Conservation (phyloP, 2,113 vertebrate genomes). For the Xiphophorus maculatus region DNA sequence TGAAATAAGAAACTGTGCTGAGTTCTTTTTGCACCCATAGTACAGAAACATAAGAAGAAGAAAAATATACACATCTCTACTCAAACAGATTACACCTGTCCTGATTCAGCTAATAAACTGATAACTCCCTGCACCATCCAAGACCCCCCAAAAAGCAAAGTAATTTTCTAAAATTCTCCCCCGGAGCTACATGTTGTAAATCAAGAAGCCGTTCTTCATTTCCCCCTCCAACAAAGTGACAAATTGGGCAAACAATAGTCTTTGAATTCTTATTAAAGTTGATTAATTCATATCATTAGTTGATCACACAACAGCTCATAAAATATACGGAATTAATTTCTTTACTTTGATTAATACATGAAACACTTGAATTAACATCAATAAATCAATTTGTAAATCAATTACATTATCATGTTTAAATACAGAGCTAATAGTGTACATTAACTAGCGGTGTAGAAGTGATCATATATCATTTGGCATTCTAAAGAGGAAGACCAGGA, state of each 20-base stretch:
- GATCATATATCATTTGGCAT: constrained; percentile 74
- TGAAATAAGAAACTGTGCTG: background rate
- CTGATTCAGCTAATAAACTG: background rate
- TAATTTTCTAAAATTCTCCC: constrained; percentile 48
- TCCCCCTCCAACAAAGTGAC: constrained; percentile 79
- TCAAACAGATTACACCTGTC: constrained; percentile 4
- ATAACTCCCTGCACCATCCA: constrained; percentile 1
- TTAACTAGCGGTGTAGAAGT: constrained; percentile 71
- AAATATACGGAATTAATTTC: constrained; percentile 82
- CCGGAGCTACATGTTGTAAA: constrained; percentile 73
- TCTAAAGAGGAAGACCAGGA: constrained; percentile 62
- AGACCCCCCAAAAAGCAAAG: constrained; percentile 24
- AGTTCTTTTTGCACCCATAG: background rate
- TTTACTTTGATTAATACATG: constrained; percentile 79
- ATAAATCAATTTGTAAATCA: constrained; percentile 87
- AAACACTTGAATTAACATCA: constrained; percentile 85
- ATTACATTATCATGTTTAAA: constrained; percentile 83
- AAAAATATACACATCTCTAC: background rate
- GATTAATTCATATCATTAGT: constrained; percentile 87
- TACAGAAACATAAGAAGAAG: background rate
- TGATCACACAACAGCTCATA: constrained; percentile 80
- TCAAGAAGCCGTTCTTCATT: constrained; percentile 79
- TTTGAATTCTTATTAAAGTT: constrained; percentile 89
- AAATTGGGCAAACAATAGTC: constrained; percentile 83
- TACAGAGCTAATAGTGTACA: constrained; percentile 78